Evolutionary conservation across 2,888 invertebrate species (phyloP).

Genomic region (Hyposoter didymator): DNA sequence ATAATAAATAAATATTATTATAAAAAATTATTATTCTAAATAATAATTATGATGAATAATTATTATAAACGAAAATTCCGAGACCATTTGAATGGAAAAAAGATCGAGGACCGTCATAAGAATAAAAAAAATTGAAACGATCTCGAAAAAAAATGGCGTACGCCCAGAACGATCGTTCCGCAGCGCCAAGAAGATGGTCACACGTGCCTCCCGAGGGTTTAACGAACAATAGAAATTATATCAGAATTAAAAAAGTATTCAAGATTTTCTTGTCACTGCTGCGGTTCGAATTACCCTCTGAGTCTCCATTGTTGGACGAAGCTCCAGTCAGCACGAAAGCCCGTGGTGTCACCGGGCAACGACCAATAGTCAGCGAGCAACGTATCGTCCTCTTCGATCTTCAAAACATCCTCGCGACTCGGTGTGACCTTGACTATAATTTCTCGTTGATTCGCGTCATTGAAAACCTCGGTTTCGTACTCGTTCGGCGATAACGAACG

Average conservation of each 20-base stretch:
- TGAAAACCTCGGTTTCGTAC: neutral
- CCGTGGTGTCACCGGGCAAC: constrained; percentile 84
- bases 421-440: constrained; percentile 87
- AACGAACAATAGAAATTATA: too few relatives aligned
- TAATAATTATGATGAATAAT: too few relatives aligned
- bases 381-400: constrained; percentile 83
- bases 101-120: neutral
- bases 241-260: too few relatives aligned
- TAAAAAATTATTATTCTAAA: too few relatives aligned
- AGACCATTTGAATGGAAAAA: neutral
- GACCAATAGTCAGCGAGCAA: constrained; percentile 81
- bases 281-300: constrained; percentile 85
- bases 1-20: too few relatives aligned
- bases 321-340: constrained; percentile 89
- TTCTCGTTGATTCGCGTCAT: constrained; percentile 75
- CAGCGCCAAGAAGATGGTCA: constrained; percentile 35
- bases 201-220: too few relatives aligned
- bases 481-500: constrained; percentile 20
- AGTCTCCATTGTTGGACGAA: constrained; percentile 90
- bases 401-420: constrained; percentile 81
- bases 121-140: too few relatives aligned
- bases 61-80: too few relatives aligned
- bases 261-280: neutral
- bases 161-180: constrained; percentile 29
- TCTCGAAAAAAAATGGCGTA: neutral